Evolutionary conservation across 1,140 invertebrate species (phyloP).

Genomic region (Seison nebaliae): DNA sequence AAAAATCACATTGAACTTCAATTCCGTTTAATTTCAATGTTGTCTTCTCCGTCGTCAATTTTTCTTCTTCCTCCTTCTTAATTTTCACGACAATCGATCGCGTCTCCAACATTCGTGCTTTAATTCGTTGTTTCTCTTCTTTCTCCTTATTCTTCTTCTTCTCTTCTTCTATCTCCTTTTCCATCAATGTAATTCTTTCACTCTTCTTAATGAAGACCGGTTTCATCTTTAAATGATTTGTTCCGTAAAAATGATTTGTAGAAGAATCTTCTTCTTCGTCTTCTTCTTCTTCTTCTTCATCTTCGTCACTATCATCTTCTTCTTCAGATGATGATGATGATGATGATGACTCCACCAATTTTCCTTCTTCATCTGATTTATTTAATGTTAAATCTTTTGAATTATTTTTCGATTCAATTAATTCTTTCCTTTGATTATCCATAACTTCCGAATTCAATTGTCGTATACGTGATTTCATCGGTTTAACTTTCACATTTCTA

Average conservation of each 20-base stretch:
- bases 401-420: background rate
- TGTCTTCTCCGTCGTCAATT: constrained; percentile 38
- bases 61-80: constrained; percentile 47
- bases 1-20: constrained; percentile 40
- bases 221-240: constrained; percentile 62
- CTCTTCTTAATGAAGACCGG: constrained; percentile 77
- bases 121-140: constrained; percentile 46
- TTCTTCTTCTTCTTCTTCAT: constrained; percentile 42
- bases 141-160: constrained; percentile 53
- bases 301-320: constrained; percentile 40
- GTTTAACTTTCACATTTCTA: background rate
- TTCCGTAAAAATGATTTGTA: too few species aligned
- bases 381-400: constrained; percentile 22
- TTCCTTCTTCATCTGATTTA: constrained; percentile 39
- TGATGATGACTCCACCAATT: constrained; percentile 26
- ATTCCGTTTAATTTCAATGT: constrained; percentile 29
- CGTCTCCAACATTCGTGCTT: constrained; percentile 53
- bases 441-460: constrained; percentile 10
- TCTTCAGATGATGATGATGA: constrained; percentile 37
- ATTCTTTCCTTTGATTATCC: constrained; percentile 7
- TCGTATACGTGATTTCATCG: constrained; percentile 11
- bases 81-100: too few species aligned
- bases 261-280: constrained; percentile 31
- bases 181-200: constrained; percentile 72
- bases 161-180: constrained; percentile 59